Conservation (phyloP, 2,797 vertebrate species). For the Sebastes flavidus region DNA sequence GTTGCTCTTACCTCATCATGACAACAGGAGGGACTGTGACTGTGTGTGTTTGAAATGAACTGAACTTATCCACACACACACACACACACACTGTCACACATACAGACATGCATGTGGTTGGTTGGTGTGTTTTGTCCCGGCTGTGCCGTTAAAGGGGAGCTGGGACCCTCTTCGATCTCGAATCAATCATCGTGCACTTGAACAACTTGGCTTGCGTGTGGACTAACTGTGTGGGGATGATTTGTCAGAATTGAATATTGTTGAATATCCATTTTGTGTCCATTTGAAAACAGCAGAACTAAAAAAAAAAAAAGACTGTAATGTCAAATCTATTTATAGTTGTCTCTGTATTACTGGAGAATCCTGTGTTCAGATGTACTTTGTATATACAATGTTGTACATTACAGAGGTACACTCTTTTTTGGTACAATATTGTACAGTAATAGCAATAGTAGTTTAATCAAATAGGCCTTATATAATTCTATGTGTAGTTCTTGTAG, state of each 20-base stretch:
- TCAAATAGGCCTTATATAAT: constrained; percentile 88
- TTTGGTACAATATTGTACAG: constrained; percentile 90
- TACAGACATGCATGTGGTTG: constrained; percentile 52
- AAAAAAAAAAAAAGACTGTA: constrained; percentile 79
- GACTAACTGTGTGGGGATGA: constrained; percentile 80
- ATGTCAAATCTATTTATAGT: constrained; percentile 89
- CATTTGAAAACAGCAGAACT: constrained; percentile 78
- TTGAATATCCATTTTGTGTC: constrained; percentile 85
- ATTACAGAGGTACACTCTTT: constrained; percentile 92
- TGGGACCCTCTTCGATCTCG: constrained; percentile 64
- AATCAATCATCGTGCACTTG: constrained; percentile 82
- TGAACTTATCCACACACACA: neutral
- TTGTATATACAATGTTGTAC: constrained; percentile 96
- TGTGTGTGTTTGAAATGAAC: constrained; percentile 37
- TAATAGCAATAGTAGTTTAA: constrained; percentile 88
- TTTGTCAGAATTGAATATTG: constrained; percentile 77
- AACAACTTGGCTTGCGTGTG: constrained; percentile 80
- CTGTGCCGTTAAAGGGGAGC: constrained; percentile 60
- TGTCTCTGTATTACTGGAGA: constrained; percentile 88
- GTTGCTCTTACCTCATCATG: constrained; percentile 80
- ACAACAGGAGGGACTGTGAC: constrained; percentile 79
- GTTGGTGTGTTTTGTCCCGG: constrained; percentile 58
- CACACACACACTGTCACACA: neutral
- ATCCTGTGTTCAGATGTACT: constrained; percentile 92
- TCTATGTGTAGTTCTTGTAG: constrained; percentile 88